Percentiles rank a stretch among this genome's conserved stretches.
phyloP scores from a whole-genome alignment of 2,888 invertebrate species.

The Dicyrtoma fusca region DNA sequence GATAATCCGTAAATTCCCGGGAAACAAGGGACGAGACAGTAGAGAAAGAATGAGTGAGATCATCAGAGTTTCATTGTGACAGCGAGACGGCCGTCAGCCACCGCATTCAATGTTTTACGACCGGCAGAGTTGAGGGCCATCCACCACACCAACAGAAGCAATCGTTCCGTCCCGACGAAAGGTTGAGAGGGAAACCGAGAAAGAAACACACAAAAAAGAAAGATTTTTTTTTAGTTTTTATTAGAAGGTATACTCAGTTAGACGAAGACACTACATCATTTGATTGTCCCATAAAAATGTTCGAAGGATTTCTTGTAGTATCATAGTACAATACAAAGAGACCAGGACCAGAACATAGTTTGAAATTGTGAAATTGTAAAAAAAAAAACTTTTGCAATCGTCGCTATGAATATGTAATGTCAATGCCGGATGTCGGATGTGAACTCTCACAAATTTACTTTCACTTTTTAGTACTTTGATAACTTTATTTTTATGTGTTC shows the following conservation, averaged over 20 bases:
- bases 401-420: constrained; percentile 41
- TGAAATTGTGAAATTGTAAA: not conserved
- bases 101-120: constrained; percentile 1
- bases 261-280: constrained; percentile 40
- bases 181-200: not conserved
- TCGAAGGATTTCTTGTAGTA: no score
- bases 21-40: not conserved
- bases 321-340: no score
- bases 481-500: constrained; percentile 13
- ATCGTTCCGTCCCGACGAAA: not conserved
- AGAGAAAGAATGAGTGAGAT: no score
- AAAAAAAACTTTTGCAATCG: not conserved
- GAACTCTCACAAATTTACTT: constrained; percentile 30
- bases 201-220: constrained; percentile 20
- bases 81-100: no score
- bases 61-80: not conserved
- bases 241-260: constrained; percentile 7
- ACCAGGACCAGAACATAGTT: not conserved
- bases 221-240: constrained; percentile 28
- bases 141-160: no score
- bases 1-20: not conserved
- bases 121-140: not conserved
- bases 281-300: constrained; percentile 43
- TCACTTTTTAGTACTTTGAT: constrained; percentile 4
- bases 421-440: constrained; percentile 33